Evolutionary conservation across 2,797 vertebrate species (phyloP).

Genomic region (Toxotes lorentzi): DNA sequence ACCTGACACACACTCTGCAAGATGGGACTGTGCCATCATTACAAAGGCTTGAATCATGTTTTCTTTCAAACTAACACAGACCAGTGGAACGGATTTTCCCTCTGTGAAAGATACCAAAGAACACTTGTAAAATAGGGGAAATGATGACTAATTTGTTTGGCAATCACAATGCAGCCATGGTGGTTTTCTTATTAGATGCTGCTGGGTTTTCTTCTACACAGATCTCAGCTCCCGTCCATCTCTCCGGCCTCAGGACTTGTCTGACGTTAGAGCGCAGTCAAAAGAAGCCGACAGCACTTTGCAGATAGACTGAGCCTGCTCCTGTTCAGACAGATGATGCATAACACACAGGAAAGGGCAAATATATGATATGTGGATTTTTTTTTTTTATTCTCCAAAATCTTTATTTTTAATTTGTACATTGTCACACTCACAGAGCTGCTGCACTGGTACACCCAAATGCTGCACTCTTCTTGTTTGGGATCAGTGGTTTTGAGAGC

Average conservation of each 20-base stretch:
- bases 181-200: conserved; percentile 33
- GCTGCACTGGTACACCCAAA: conserved; percentile 98
- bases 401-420: neutral
- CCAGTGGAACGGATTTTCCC: neutral
- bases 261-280: conserved; percentile 90
- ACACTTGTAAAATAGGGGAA: conserved; percentile 4
- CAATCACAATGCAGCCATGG: neutral
- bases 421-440: conserved; percentile 88
- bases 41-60: neutral
- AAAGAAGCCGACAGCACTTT: conserved; percentile 95
- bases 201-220: neutral
- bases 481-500: conserved; percentile 94
- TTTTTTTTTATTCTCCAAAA: neutral
- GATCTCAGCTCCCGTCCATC: neutral
- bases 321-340: conserved; percentile 80
- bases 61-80: neutral
- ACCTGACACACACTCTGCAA: neutral
- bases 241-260: conserved; percentile 88
- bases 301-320: conserved; percentile 98
- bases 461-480: conserved; percentile 90
- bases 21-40: neutral
- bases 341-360: neutral
- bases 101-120: neutral
- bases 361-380: neutral
- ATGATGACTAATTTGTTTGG: conserved; percentile 19